phyloP scores from a whole-genome alignment of 2,888 invertebrate species.

The Axea sp. region DNA sequence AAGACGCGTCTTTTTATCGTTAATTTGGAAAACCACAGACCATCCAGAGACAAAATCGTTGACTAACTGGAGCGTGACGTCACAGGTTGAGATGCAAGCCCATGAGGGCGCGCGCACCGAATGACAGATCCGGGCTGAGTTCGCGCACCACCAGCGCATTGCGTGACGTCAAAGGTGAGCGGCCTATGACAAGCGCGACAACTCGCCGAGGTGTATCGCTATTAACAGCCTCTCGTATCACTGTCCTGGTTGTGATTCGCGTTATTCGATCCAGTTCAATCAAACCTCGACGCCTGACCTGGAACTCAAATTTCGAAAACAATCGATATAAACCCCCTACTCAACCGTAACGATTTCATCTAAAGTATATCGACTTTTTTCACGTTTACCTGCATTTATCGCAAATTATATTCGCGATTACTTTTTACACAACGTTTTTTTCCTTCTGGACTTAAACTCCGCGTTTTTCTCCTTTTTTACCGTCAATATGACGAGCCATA shows the following conservation, averaged over 20 bases:
- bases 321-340: no score
- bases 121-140: slow-evolving; percentile 41
- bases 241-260: slow-evolving; percentile 1
- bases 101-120: slow-evolving; percentile 13
- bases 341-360: no score
- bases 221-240: slow-evolving; percentile 7
- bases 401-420: no score
- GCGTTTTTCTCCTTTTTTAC: no score
- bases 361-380: no score
- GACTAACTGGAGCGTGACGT: slow-evolving; percentile 16
- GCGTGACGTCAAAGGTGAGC: slow-evolving; percentile 64
- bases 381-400: no score
- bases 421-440: no score
- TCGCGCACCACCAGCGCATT: slow-evolving; percentile 31
- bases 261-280: slow-evolving; percentile 8
- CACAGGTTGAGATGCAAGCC: background rate
- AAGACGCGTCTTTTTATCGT: no score
- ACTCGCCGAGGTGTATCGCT: slow-evolving; percentile 3
- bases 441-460: no score
- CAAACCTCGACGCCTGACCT: slow-evolving; percentile 1
- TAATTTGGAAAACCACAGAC: no score
- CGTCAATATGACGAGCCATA: no score
- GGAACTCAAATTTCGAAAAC: slow-evolving; percentile 13
- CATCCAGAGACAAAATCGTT: no score
- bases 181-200: slow-evolving; percentile 58